These are phyloP conservation scores for Melanerpes formicivorus DNA, from an alignment of 2,113 vertebrate species.

Conservation along the genomic window DNA sequence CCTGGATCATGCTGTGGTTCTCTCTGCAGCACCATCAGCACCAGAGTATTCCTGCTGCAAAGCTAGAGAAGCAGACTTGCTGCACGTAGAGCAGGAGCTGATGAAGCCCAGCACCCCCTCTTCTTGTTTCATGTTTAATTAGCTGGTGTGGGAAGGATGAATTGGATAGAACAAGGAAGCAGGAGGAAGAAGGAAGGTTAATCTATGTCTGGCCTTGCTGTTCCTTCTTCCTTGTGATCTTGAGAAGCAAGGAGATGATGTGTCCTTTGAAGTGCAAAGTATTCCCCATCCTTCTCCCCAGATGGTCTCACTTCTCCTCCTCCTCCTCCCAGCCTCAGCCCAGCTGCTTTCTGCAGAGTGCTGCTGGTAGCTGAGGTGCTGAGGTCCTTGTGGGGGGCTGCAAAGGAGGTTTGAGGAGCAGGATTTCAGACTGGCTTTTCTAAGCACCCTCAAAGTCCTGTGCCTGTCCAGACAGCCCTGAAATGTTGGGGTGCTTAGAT, in stretches of 20 bases:
- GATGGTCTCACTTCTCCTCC: neutral
- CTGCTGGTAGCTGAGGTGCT: neutral
- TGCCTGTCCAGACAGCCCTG: neutral
- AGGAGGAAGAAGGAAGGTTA: conserved; percentile 63
- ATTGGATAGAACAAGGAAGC: conserved; percentile 39
- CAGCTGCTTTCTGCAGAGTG: neutral
- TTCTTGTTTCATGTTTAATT: conserved; percentile 59
- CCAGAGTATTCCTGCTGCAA: neutral
- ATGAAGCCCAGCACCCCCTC: conserved; percentile 7
- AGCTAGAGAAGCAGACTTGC: neutral
- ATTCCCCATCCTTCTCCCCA: neutral
- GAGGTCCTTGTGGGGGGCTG: rapidly evolving
- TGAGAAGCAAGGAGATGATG: conserved; percentile 45
- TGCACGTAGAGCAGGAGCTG: neutral
- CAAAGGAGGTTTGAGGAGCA: neutral
- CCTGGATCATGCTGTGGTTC: rapidly evolving
- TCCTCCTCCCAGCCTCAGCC: neutral
- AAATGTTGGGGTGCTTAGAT: neutral
- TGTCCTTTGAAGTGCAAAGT: conserved; percentile 65
- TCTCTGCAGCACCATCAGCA: neutral
- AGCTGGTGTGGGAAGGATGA: conserved; percentile 44
- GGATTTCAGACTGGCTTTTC: neutral
- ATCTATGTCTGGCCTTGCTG: conserved; percentile 59
- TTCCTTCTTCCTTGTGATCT: conserved; percentile 54
- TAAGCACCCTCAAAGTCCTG: neutral